Conservation (phyloP, 2,797 vertebrate species). For the Eulemur albifrons region DNA sequence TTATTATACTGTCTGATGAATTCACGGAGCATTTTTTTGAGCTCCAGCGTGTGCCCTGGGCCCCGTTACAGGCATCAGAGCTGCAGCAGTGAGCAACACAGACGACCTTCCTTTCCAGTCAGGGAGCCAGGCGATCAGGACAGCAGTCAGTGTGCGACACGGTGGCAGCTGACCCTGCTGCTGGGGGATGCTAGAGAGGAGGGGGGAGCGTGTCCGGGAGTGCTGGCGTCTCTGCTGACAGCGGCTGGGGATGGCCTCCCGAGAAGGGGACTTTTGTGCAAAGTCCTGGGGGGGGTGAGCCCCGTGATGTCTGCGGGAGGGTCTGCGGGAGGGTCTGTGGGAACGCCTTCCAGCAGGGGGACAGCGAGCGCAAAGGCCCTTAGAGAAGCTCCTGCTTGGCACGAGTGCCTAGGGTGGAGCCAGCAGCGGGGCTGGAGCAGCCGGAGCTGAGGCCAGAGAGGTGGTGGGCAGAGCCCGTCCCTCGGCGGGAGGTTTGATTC, state of each 20-base stretch:
- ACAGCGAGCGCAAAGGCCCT: neutral
- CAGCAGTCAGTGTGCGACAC: too few relatives aligned
- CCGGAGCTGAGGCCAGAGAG: neutral
- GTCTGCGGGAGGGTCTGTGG: neutral
- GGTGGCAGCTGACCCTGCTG: neutral
- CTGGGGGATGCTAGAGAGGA: neutral
- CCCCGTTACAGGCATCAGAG: neutral
- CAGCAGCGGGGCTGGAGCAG: neutral
- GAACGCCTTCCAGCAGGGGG: neutral
- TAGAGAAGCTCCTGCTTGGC: neutral
- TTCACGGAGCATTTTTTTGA: neutral
- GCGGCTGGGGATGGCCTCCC: neutral
- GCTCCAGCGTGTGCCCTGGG: neutral
- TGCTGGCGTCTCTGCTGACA: neutral
- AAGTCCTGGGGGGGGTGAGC: too few relatives aligned
- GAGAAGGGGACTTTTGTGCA: too few relatives aligned
- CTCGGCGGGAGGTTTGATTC: neutral
- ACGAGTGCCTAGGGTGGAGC: neutral
- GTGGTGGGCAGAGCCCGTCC: neutral
- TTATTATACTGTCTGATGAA: accelerated
- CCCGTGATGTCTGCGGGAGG: neutral
- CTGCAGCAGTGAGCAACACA: too few relatives aligned
- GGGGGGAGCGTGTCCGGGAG: too few relatives aligned
- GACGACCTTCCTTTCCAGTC: neutral
- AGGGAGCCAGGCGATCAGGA: neutral